Evolutionary conservation across 2,888 invertebrate species (phyloP), one percentile per base, ranked within the genome.

Genomic region (Drosophila subquinaria): DNA sequence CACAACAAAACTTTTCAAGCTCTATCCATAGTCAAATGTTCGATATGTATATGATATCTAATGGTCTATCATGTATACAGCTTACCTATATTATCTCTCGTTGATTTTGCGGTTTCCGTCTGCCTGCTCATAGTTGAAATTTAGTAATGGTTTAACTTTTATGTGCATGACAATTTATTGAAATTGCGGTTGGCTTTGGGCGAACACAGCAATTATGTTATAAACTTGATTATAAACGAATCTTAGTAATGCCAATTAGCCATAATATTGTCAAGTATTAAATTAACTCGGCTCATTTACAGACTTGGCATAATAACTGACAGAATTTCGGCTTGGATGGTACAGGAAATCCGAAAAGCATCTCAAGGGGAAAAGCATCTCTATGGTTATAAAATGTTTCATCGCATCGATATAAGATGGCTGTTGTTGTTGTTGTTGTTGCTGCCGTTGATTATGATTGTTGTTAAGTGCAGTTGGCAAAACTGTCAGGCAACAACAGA

Each of bases 401-500:
- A 36, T 36, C 36, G 40, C 27, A 38, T 57, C 15, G 45, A 43
- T 47, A 36, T n/a, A 11, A 40, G 11, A 35, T 35, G 42, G 50
- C 45, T 73, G 45, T 53, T 72, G 55, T 56, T 76, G 48, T 43
- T 53, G 50, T 23, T 69, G 62, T 9, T 50, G 47, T 8, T 76
- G 45, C 15, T 59, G 17, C 23, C 45, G 79, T 76, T 71, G 70
- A 78, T 74, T 81, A 50, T 66, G 72, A 82, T 86, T 82, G 82
- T 76, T 88, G 81, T 88, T 84, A 82, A 84, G 84, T 84, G 89
- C 84, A 71, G 77, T 65, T 73, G 69, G 71, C 30, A 66, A 69
- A 79, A 88, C 83, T 86, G 86, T 71, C 86, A 75, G 76, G 76
- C 62, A 60, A 55, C 33, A 80, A 69, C 23, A 23, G 23, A 23